phyloP scores from a whole-genome alignment of 2,888 invertebrate species.

The Monopis laevigella region DNA sequence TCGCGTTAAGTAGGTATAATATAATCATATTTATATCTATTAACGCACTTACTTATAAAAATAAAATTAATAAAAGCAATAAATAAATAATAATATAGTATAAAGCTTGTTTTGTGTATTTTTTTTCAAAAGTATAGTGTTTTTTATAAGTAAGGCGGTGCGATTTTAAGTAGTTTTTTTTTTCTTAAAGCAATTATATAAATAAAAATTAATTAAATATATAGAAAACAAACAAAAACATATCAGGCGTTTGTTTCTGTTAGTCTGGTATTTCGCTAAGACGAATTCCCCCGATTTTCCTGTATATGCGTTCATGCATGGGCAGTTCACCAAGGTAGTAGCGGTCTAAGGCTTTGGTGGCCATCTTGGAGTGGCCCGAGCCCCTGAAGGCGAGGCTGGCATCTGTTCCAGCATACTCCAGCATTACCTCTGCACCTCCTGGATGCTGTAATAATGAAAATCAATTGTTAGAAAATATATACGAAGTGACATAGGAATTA shows the following conservation, averaged over 20 bases:
- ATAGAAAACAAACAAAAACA: neutral
- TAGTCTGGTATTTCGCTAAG: slow-evolving; percentile 67
- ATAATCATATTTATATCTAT: too few species aligned
- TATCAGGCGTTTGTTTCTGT: slow-evolving; percentile 23
- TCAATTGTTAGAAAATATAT: slow-evolving; percentile 16
- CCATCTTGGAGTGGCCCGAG: slow-evolving; percentile 77
- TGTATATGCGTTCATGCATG: slow-evolving; percentile 75
- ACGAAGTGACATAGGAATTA: too few species aligned
- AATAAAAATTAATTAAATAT: too few species aligned
- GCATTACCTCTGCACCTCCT: slow-evolving; percentile 81
- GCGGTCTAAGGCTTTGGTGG: slow-evolving; percentile 71
- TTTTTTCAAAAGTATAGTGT: too few species aligned
- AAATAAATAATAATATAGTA: too few species aligned
- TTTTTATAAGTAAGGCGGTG: too few species aligned
- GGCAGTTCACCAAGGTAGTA: slow-evolving; percentile 83
- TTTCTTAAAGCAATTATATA: too few species aligned
- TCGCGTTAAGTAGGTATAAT: too few species aligned
- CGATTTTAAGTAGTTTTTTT: too few species aligned
- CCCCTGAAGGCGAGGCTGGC: slow-evolving; percentile 85
- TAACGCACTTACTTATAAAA: too few species aligned
- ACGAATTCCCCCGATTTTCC: slow-evolving; percentile 67
- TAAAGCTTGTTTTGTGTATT: too few species aligned
- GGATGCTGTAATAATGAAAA: slow-evolving; percentile 72
- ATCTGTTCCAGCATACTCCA: slow-evolving; percentile 87
- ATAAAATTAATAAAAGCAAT: too few species aligned